Conservation (phyloP, 2,113 vertebrate genomes). For the Panthera tigris region DNA sequence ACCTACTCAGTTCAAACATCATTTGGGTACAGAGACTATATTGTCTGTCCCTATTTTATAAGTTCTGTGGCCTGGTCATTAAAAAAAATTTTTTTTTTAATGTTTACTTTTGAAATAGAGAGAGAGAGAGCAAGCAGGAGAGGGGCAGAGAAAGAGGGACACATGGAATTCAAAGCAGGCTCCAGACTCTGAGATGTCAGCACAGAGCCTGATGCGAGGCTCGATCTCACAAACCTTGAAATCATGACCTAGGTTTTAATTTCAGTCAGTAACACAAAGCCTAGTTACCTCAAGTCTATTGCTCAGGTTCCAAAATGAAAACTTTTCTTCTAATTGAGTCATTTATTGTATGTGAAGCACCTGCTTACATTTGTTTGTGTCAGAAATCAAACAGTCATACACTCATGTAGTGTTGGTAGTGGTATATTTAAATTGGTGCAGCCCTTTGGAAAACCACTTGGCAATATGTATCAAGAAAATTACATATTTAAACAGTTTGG, state of each 20-base stretch:
- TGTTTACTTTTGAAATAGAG: too few species aligned
- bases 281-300: constrained; percentile 8
- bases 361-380: not conserved
- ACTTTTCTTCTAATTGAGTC: constrained; percentile 2
- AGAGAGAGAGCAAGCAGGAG: too few species aligned
- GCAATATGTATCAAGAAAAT: not conserved
- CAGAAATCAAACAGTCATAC: constrained; percentile 3
- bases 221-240: too few species aligned
- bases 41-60: not conserved
- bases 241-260: not conserved
- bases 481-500: not conserved
- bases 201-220: too few species aligned
- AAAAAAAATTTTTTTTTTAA: too few species aligned
- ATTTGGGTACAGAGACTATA: not conserved
- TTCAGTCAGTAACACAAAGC: constrained; percentile 24
- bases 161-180: too few species aligned
- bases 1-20: not conserved
- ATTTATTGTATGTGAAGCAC: not conserved
- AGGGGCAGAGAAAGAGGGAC: too few species aligned
- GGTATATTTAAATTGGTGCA: not conserved
- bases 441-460: constrained; percentile 1
- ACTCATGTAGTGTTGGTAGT: not conserved
- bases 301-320: constrained; percentile 4
- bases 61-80: not conserved
- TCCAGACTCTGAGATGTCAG: too few species aligned